Conservation (phyloP, 2,888 invertebrate genomes). For the Andrena marginata region DNA sequence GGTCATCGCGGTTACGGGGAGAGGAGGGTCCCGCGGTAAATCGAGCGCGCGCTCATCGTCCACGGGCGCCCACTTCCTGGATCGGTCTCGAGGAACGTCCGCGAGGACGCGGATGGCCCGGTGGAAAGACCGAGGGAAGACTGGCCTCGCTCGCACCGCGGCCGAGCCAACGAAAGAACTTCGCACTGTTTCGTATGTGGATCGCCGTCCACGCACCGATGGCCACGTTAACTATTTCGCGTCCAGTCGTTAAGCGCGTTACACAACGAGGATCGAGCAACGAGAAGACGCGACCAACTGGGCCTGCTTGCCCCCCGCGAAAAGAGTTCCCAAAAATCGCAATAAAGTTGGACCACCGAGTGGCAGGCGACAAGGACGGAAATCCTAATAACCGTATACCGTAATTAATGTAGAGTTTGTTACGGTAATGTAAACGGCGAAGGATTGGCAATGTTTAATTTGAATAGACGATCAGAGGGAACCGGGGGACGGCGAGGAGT, state of each 20-base stretch:
- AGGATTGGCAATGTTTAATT: too few relatives aligned
- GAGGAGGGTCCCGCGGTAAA: slow-evolving; percentile 22
- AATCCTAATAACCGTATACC: too few relatives aligned
- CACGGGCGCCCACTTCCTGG: not conserved
- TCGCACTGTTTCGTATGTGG: slow-evolving; percentile 85
- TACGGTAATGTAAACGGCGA: too few relatives aligned
- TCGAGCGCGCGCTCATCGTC: slow-evolving; percentile 9
- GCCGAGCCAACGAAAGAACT: slow-evolving; percentile 69
- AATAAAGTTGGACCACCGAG: too few relatives aligned
- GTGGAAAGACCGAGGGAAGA: slow-evolving; percentile 55
- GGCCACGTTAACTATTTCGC: slow-evolving; percentile 80
- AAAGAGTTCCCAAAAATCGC: not conserved
- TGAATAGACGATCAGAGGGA: too few relatives aligned
- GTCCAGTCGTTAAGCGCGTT: slow-evolving; percentile 69
- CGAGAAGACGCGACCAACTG: not conserved
- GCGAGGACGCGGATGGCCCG: slow-evolving; percentile 25
- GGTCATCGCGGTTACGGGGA: slow-evolving; percentile 24
- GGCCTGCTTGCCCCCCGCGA: not conserved
- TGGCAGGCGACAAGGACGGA: too few relatives aligned
- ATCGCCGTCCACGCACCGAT: slow-evolving; percentile 83
- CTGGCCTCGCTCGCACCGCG: slow-evolving; percentile 41
- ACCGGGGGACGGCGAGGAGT: too few relatives aligned
- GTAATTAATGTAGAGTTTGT: too few relatives aligned
- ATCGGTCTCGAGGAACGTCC: slow-evolving; percentile 19
- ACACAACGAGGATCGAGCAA: slow-evolving; percentile 62